Conservation (phyloP, 1,140 invertebrate genomes). For the Heliconius himera region DNA sequence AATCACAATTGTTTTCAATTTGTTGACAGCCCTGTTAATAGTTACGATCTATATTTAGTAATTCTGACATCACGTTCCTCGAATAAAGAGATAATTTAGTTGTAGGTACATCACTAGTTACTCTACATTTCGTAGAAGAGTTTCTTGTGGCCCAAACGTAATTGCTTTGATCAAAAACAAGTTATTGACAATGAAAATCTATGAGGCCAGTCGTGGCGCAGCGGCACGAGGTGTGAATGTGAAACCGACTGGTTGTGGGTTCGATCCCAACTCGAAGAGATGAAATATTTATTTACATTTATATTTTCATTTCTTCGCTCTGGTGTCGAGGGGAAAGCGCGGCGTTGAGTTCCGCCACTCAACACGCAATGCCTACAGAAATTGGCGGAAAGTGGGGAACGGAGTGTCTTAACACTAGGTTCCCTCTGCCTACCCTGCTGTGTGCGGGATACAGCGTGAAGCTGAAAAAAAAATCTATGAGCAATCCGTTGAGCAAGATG, state of each 20-base stretch:
- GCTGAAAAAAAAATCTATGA: constrained; percentile 47
- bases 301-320: too few species aligned
- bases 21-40: constrained; percentile 24
- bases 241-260: too few species aligned
- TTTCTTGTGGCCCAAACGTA: constrained; percentile 51
- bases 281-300: too few species aligned
- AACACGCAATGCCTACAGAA: too few species aligned
- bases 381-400: too few species aligned
- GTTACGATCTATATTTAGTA: constrained; percentile 47
- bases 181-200: constrained; percentile 64
- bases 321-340: too few species aligned
- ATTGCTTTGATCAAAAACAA: constrained; percentile 67
- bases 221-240: too few species aligned
- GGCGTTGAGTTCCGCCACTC: too few species aligned
- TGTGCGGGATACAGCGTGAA: too few species aligned
- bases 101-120: constrained; percentile 49
- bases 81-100: constrained; percentile 59
- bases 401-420: too few species aligned
- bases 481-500: constrained; percentile 64
- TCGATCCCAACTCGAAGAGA: too few species aligned
- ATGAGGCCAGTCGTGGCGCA: constrained; percentile 39
- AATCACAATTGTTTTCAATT: constrained; percentile 19
- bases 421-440: too few species aligned
- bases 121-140: constrained; percentile 58
- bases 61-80: constrained; percentile 47